Base-by-base conservation (phyloP, 2,888 invertebrate genomes). In the Andrena hattorfiana region DNA sequence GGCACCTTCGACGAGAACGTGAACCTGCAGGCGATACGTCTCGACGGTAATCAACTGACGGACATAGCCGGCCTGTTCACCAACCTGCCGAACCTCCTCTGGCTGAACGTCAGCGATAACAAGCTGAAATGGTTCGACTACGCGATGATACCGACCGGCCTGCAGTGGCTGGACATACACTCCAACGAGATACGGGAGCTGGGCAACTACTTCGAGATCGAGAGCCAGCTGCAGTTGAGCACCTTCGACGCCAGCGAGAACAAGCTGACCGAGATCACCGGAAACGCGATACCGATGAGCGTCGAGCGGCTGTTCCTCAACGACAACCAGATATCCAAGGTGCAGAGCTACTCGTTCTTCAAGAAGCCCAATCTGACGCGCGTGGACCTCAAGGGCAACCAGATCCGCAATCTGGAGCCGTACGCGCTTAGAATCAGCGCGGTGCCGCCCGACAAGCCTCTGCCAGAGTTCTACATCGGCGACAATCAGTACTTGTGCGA, bases 401-500 rank as follows among this genome's bases (percentile, higher is more conserved):
- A 96, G 94, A 96, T 98, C 91, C 96, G 97, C 60, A 96, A 96
- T 92, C 94, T 97, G 81, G 97, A 97, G 89, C 97, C 97, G 6
- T 97, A 97, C 93, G 97, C 97, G 8, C 93, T 97, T 85, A 95
- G 97, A 89, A 97, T 97, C 94, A 97, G 97, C 79, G 96, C 97
- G 30, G 97, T 97, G 67, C 97, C 97, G 48, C 95, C 95, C 84
- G 96, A 96, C 81, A 96, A 96, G 93, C 95, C 96, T 30, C 95
- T 97, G 78, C 97, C 97, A 6, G 97, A 97, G 94, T 97, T 98
- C 94, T 97, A 97, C 93, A 96, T 98, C 84, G 97, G 97, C 66
- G 97, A 97, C 85, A 98, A 98, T 94, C 97, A 98, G 75, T 96
- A 97, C 92, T 96, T 97, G 91, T 98, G 98, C 94, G 97, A 98